Evolutionary conservation across 35 echinoderm and acorn worm genomes (phyloP).

Genomic region (Ptychodera flava): DNA sequence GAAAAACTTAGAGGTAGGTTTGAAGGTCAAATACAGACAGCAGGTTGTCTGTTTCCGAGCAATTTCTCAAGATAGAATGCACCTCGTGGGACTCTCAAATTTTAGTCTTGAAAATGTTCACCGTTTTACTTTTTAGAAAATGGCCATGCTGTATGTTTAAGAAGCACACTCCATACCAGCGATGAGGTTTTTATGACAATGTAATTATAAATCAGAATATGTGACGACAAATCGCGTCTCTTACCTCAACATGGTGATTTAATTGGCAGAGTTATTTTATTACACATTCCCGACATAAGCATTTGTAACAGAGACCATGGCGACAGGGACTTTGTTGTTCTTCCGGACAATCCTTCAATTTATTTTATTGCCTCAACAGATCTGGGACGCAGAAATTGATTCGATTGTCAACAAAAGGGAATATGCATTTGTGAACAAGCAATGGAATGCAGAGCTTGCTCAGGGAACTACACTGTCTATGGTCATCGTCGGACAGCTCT

Average conservation of each 20-base stretch:
- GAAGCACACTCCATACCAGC: not conserved
- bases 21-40: not conserved
- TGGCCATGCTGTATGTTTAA: not conserved
- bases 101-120: not conserved
- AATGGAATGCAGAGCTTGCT: constrained; percentile 37
- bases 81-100: not conserved
- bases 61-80: not conserved
- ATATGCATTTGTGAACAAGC: constrained; percentile 36
- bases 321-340: no score
- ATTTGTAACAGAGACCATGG: no score
- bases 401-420: constrained; percentile 9
- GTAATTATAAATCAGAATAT: not conserved
- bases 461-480: not conserved
- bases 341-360: no score
- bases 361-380: constrained; percentile 22
- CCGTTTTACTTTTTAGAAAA: not conserved
- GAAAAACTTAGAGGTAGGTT: constrained; percentile 39
- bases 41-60: not conserved
- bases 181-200: no score
- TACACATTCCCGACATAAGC: no score
- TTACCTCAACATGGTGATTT: not conserved
- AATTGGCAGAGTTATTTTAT: no score
- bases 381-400: constrained; percentile 28
- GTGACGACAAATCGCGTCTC: not conserved
- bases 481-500: constrained; percentile 18